Conservation (phyloP, 2,797 vertebrate species). For the Myotis pilosus region DNA sequence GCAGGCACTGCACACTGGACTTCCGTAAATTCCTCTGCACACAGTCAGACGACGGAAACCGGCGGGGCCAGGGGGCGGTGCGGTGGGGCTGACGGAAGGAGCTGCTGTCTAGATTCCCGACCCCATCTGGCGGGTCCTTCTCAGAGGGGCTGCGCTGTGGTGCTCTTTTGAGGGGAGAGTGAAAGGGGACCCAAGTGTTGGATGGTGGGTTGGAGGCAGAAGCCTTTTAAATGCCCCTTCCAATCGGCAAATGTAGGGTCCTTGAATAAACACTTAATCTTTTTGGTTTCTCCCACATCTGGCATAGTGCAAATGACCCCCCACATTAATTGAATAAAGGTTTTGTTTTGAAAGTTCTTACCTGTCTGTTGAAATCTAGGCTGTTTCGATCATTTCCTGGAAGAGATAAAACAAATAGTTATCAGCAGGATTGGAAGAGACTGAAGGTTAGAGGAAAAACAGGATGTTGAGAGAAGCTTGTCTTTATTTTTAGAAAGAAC, state of each 20-base stretch:
- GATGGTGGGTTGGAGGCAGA: not conserved
- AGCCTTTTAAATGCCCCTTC: not conserved
- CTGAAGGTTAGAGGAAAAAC: not conserved
- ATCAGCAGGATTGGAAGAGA: not conserved
- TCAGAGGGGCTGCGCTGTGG: not conserved
- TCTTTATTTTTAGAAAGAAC: not conserved
- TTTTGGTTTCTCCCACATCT: not conserved
- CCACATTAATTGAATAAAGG: not conserved
- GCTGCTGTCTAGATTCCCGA: not conserved
- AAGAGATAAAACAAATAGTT: slow-evolving; percentile 68
- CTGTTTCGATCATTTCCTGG: slow-evolving; percentile 91
- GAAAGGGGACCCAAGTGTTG: not conserved
- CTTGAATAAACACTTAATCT: not conserved
- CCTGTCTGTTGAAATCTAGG: slow-evolving; percentile 93
- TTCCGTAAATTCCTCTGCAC: not conserved
- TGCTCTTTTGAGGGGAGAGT: not conserved
- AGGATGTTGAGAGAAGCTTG: not conserved
- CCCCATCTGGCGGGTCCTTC: not conserved
- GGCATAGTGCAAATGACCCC: not conserved
- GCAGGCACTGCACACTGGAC: no score
- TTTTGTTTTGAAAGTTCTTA: slow-evolving; percentile 82
- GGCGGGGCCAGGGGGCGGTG: not conserved
- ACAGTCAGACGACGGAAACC: not conserved
- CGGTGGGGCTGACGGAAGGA: not conserved
- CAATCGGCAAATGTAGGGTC: not conserved